These are phyloP conservation scores for Parus major DNA, from an alignment of 2,113 vertebrate genomes.

Conservation along the genomic window DNA sequence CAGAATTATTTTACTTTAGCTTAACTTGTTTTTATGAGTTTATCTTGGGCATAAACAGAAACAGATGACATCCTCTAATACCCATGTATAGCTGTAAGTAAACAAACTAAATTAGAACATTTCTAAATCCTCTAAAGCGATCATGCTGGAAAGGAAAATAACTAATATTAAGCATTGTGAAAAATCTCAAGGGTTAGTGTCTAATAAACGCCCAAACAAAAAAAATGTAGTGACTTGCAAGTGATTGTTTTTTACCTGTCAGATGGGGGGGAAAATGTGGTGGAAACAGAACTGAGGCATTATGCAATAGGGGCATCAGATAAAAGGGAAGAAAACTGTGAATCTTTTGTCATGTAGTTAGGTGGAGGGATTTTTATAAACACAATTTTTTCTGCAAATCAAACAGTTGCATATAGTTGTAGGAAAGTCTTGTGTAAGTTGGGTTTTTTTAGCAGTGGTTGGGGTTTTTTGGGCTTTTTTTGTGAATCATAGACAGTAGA, in stretches of 20 bases:
- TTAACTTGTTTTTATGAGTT: neutral
- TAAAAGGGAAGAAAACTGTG: neutral
- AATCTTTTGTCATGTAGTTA: neutral
- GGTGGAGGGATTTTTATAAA: neutral
- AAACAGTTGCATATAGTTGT: neutral
- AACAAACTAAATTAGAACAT: neutral
- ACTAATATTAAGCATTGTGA: neutral
- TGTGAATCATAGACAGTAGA: neutral
- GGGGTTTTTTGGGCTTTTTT: accelerated
- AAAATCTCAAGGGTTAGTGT: neutral
- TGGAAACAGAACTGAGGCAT: neutral
- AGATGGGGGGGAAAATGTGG: neutral
- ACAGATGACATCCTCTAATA: neutral
- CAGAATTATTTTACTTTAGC: neutral
- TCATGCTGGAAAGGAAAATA: neutral
- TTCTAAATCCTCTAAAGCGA: neutral
- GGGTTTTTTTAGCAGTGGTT: accelerated
- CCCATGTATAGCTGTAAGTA: neutral
- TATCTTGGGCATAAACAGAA: neutral
- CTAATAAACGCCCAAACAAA: neutral
- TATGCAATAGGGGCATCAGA: neutral
- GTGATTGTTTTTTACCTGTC: neutral
- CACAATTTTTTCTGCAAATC: neutral
- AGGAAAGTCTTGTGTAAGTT: neutral
- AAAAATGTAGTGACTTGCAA: neutral